Percentiles rank a stretch among this genome's conserved stretches.
phyloP scores from a whole-genome alignment of 2,113 vertebrate species.

The Semnopithecus entellus region DNA sequence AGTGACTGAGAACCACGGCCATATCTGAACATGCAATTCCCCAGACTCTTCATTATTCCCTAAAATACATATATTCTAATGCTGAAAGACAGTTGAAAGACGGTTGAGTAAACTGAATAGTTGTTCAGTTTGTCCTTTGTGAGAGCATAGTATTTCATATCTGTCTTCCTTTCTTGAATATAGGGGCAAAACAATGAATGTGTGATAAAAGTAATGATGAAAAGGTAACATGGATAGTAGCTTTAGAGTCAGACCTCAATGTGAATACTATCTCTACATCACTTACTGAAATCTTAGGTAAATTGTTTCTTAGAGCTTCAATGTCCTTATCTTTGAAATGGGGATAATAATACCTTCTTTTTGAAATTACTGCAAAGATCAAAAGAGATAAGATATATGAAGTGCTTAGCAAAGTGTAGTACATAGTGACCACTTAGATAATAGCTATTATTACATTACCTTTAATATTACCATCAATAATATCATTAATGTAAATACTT shows the following conservation, averaged over 20 bases:
- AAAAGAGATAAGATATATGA: conserved; percentile 18
- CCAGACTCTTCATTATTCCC: not conserved
- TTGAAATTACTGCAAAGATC: not conserved
- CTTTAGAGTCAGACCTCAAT: conserved; percentile 18
- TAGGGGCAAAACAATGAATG: not conserved
- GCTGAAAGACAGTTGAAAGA: not conserved
- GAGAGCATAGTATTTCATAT: not conserved
- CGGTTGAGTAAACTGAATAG: not conserved
- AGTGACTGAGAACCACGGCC: not conserved
- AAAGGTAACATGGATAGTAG: not conserved
- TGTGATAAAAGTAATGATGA: not conserved
- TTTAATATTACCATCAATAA: conserved; percentile 6
- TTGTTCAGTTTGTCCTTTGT: conserved; percentile 24
- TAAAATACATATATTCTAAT: not conserved
- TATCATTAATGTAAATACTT: not conserved
- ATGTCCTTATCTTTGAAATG: conserved; percentile 28
- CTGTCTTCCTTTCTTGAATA: not conserved
- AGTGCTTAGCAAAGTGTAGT: conserved; percentile 4
- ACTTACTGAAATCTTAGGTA: conserved; percentile 25
- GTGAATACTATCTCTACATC: not conserved
- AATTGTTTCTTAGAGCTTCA: conserved; percentile 28
- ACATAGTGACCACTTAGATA: not conserved
- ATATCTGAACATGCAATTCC: not conserved
- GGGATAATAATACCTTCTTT: not conserved
- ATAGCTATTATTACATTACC: not conserved